Evolutionary conservation across 2,797 vertebrate genomes (phyloP), one percentile per base, ranked within the genome.

Genomic region (Gobionotothen gibberifrons): DNA sequence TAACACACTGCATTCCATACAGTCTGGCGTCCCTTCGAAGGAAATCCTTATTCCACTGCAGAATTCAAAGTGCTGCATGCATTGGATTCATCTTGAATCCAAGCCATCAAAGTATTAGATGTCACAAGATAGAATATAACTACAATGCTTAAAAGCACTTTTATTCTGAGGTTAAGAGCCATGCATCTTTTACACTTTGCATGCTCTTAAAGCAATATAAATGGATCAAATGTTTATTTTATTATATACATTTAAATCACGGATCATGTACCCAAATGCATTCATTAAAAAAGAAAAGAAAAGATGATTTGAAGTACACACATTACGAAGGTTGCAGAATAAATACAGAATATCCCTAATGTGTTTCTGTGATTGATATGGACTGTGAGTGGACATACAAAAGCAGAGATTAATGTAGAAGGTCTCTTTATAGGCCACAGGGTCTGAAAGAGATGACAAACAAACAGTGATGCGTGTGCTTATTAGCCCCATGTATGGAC

Each of bases 401-500:
- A 49, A 58, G 2, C 22, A 63, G 19, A 65, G 32, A 56, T 77
- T 15, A 68, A 82, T 76, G 14, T 3, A 52, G 43, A 29, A 6
- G 47, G 52, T 8, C 21, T 75, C 11, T 49, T 68, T 44, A 46
- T 32, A 59, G 49, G 51, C 73, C 51, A 59, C 32, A 51, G 68
- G 73, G 39, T 76, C 5, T 56, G 16, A 49, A 53, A 61, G 14
- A 72, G 54, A 65, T 78, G 75, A 83, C 78, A 72, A 73, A 71
- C 47, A 58, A 53, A 53, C 53, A 74, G 16, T 69, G 55, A 69
- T 81, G 52, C 69, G 16, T 53, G 49, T 75, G 53, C 58, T 68
- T 73, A 69, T 71, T 32, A 82, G 32, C 32, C 39, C 12, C 19
- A 21, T 62, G 60, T 64, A 74, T 65, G 11, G 64, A 39, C 51